Conservation (phyloP, 1,140 invertebrate species). For the Trachymyrmex septentrionalis region DNA sequence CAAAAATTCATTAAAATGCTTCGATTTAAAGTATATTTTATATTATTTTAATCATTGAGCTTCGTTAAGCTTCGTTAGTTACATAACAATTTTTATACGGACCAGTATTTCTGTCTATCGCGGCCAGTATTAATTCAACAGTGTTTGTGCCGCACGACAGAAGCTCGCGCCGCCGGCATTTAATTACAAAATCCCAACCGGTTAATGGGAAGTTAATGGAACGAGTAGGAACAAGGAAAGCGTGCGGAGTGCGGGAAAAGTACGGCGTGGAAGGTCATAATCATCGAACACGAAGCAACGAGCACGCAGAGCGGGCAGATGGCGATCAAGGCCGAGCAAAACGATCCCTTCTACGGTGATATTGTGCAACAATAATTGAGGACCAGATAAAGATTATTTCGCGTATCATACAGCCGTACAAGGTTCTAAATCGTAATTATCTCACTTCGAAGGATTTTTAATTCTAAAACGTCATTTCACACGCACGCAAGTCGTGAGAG, state of each 20-base stretch:
- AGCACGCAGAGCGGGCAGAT: constrained; percentile 12
- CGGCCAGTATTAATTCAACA: constrained; percentile 38
- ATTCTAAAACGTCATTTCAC: neutral
- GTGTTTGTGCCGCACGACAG: constrained; percentile 28
- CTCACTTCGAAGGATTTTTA: no score
- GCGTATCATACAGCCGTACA: neutral
- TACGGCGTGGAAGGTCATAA: constrained; percentile 76
- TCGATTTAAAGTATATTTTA: neutral
- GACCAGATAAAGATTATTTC: neutral
- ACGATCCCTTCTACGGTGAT: constrained; percentile 46
- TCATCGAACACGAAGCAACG: constrained; percentile 66
- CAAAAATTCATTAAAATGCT: neutral
- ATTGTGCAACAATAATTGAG: constrained; percentile 20
- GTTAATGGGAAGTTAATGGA: constrained; percentile 79
- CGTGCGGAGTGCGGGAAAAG: constrained; percentile 50
- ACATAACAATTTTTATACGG: constrained; percentile 1
- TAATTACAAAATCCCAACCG: constrained; percentile 74
- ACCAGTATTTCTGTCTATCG: constrained; percentile 26
- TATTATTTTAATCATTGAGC: neutral
- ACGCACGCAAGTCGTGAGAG: neutral
- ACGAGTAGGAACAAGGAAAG: constrained; percentile 59
- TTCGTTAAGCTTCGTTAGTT: constrained; percentile 7
- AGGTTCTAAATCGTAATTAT: neutral
- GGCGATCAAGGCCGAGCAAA: constrained; percentile 38
- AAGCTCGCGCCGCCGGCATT: constrained; percentile 51